Evolutionary conservation across 2,888 invertebrate genomes (phyloP).

Genomic region (Nephrotoma appendiculata): DNA sequence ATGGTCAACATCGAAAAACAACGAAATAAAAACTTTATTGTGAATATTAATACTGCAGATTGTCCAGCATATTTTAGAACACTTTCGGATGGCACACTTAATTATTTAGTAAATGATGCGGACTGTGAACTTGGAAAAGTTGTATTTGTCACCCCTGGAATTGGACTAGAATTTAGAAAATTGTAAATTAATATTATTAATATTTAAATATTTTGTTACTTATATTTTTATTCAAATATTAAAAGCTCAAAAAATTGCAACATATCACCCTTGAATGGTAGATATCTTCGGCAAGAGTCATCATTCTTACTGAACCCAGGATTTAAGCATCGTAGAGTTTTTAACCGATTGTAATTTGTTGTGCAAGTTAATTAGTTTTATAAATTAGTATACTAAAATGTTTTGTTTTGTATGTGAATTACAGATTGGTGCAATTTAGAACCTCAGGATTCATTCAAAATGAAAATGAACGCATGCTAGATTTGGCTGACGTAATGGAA

Average conservation of each 20-base stretch:
- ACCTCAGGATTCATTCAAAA: neutral
- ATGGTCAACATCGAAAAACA: too few species aligned
- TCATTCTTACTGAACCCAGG: neutral
- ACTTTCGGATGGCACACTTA: too few species aligned
- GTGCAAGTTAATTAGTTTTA: too few species aligned
- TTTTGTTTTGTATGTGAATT: too few species aligned
- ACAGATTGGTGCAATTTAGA: neutral
- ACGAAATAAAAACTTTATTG: neutral
- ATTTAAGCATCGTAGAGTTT: neutral
- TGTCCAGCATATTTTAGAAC: too few species aligned
- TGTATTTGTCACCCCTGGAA: neutral
- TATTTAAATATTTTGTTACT: too few species aligned
- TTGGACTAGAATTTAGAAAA: neutral
- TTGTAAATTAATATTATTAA: neutral
- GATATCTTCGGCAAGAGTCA: neutral
- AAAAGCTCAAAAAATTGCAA: neutral
- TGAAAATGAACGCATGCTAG: neutral
- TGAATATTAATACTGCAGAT: neutral
- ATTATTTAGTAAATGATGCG: neutral
- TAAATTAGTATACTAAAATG: too few species aligned
- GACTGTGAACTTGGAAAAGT: neutral
- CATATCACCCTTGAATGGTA: neutral
- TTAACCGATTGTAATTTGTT: neutral
- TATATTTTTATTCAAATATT: too few species aligned
- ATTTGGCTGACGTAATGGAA: too few species aligned